Evolutionary conservation across 1,140 invertebrate species (phyloP), one percentile per base, ranked within the genome.

Genomic region (Cardiocondyla obscurior): DNA sequence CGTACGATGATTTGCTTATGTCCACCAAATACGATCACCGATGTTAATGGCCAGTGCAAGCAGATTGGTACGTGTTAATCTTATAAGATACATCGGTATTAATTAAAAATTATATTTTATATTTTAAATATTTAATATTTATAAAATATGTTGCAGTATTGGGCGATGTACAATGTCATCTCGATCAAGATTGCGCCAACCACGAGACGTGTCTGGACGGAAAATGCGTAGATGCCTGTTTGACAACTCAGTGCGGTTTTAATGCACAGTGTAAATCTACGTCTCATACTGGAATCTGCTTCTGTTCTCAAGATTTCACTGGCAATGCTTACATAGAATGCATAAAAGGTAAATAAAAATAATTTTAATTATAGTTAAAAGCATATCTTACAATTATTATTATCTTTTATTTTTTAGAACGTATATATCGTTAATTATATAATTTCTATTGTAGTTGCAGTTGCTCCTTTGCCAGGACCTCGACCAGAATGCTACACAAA

Each of bases 251-350:
- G 3, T 99, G 98, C 90, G 98, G 98, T 65, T 93, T 96, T 1
- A 98, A 98, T 89, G 97, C 98, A 5, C 95, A 97, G 83, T 99
- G 98, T 87, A 96, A 95, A 89, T 96, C 97, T 2, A 91, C 95
- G 7, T 95, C 96, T 84, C 97, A 98, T 90, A 95, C 95, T 77
- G 96, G 96, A 1, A 95, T 96, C 16, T 99, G 98, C 90, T 94
- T 95, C 12, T 99, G 98, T 92, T 95, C 97, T 14, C 92, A 95
- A 8, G 96, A 96, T 16, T 98, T 97, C 91, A 95, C 95, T 49
- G 98, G 98, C 87, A 98, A 98, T 93, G 96, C 98, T 28, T 96
- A 97, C 91, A 94, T 97, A 39, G 97, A 98, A 91, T 99, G 98
- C 90, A 96, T 95, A 42, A 93, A 94, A 91, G 93, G 96, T 96